Conservation (phyloP, 2,113 vertebrate genomes). For the Athene cunicularia region DNA sequence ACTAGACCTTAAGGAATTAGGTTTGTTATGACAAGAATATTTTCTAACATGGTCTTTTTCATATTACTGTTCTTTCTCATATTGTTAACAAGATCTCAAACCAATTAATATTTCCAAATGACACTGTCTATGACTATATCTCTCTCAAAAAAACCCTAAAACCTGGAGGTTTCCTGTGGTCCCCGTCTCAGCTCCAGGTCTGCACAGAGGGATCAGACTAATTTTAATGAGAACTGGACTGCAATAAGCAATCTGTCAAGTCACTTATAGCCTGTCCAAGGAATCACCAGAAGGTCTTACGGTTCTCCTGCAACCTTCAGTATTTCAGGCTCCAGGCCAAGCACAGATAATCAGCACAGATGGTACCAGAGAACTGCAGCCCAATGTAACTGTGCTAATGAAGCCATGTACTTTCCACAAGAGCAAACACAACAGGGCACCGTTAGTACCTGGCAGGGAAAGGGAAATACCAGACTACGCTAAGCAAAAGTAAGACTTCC, state of each 20-base stretch:
- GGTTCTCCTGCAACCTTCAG: conserved; percentile 43
- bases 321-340: conserved; percentile 53
- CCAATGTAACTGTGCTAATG: conserved; percentile 57
- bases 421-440: conserved; percentile 64
- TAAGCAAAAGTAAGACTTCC: conserved; percentile 22
- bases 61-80: neutral
- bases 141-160: neutral
- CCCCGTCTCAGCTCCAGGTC: neutral
- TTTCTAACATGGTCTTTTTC: neutral
- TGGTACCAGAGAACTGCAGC: conserved; percentile 53
- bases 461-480: conserved; percentile 47
- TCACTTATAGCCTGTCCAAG: conserved; percentile 16
- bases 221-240: conserved; percentile 46
- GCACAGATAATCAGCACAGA: conserved; percentile 52
- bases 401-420: conserved; percentile 65
- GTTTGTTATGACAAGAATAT: neutral
- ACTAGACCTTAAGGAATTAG: neutral
- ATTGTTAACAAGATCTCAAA: neutral
- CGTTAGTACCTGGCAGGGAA: conserved; percentile 57
- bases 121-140: neutral
- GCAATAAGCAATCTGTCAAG: conserved; percentile 5
- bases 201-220: neutral
- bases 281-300: conserved; percentile 24
- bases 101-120: neutral
- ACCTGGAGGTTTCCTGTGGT: neutral